Evolutionary conservation across 2,113 vertebrate species (phyloP).

Genomic region (Telmatochromis bifrenatus): DNA sequence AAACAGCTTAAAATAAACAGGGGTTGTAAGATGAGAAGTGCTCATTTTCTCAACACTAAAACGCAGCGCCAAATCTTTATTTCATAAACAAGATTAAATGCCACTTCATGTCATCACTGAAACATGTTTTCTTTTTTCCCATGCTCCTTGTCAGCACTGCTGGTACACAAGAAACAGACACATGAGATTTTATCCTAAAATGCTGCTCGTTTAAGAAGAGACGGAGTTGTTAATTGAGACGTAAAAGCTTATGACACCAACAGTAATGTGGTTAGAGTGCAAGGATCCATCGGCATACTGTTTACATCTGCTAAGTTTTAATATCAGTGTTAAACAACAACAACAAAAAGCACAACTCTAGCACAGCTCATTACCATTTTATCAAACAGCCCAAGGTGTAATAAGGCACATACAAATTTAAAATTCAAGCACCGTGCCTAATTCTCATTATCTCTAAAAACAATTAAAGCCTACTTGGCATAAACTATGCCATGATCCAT

Average conservation of each 20-base stretch:
- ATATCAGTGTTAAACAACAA: neutral
- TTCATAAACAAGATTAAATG: constrained; percentile 41
- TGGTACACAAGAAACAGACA: constrained; percentile 11
- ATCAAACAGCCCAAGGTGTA: neutral
- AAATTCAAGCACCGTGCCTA: neutral
- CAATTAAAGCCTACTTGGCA: neutral
- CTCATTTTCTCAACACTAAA: constrained; percentile 18
- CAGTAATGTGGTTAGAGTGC: neutral
- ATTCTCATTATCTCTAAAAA: neutral
- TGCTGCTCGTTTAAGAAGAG: neutral
- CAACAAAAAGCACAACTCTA: neutral
- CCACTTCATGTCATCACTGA: constrained; percentile 10
- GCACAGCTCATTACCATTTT: neutral
- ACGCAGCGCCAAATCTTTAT: constrained; percentile 12
- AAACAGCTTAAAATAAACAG: constrained; percentile 38
- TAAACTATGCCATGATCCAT: neutral
- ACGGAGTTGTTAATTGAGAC: neutral
- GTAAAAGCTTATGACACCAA: neutral
- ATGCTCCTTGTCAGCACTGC: neutral
- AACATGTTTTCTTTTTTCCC: constrained; percentile 24
- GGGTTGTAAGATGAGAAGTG: constrained; percentile 23
- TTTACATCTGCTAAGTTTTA: neutral
- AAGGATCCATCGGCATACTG: neutral
- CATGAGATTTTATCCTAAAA: neutral
- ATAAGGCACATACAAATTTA: neutral